phyloP scores from a whole-genome alignment of 2,888 invertebrate genomes.

The Heteromurus nitidus region DNA sequence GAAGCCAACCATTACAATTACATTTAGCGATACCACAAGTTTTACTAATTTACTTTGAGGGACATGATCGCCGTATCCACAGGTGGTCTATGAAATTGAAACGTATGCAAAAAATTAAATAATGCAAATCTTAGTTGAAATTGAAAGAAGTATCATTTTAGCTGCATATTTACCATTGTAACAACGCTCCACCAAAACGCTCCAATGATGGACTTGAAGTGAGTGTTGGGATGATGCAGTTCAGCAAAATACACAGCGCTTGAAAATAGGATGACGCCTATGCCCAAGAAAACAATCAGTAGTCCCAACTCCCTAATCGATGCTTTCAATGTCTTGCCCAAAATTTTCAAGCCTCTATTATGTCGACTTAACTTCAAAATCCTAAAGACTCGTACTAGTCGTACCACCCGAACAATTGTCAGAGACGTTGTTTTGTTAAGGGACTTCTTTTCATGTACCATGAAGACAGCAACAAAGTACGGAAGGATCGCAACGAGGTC shows the following conservation, averaged over 20 bases:
- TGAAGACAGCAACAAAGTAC: conserved; percentile 48
- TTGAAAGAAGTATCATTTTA: background rate
- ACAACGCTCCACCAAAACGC: conserved; percentile 71
- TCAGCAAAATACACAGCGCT: conserved; percentile 65
- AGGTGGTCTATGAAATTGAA: conserved; percentile 26
- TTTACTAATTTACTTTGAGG: conserved; percentile 22
- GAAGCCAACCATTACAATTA: too few species aligned
- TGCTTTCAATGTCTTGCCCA: conserved; percentile 69
- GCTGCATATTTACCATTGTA: conserved; percentile 66
- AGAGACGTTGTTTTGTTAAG: conserved; percentile 26
- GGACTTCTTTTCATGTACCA: background rate
- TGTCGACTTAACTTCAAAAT: conserved; percentile 70
- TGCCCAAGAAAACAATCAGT: conserved; percentile 67
- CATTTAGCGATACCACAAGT: background rate
- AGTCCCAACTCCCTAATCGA: conserved; percentile 70
- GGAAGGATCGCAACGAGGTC: conserved; percentile 68
- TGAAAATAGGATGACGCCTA: conserved; percentile 68
- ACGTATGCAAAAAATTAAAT: background rate
- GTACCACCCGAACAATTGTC: conserved; percentile 61
- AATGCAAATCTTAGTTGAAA: background rate
- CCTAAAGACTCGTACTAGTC: conserved; percentile 70
- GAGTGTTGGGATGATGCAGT: conserved; percentile 14
- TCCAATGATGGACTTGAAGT: conserved; percentile 59
- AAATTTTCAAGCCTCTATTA: conserved; percentile 67
- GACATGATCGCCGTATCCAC: conserved; percentile 32